Evolutionary conservation across 2,113 vertebrate genomes (phyloP), one percentile per base, ranked within the genome.

Genomic region (Holacanthus passer): DNA sequence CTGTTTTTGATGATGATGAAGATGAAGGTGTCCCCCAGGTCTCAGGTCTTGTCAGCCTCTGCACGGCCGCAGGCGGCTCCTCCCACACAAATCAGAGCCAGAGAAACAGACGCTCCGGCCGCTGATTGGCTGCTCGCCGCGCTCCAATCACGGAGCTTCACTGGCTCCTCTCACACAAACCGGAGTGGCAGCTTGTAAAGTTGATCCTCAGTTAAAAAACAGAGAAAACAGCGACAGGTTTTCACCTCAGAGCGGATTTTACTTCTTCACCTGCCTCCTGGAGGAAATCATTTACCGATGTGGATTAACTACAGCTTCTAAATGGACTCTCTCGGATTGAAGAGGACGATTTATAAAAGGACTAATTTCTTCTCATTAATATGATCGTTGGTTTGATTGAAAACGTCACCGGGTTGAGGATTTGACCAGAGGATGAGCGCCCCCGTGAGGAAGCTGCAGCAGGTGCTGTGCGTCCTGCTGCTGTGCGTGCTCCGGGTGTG

Each of bases 381-480:
- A 60, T 65, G 66, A 83, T 22, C 32, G 41, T 32, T 2, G 39
- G 13, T 32, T 53, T 45, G 11, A 75, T 73, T 84, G n/a, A 13
- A 83, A 20, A 31, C 64, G 27, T 59, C 58, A 32, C 12, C 20
- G 17, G 64, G 17, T 45, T 35, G 62, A 31, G 32, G 0, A 80
- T 82, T 58, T 50, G 59, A 80, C 16, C 31, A 65, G 82, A 93
- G 91, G 92, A 82, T 5, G 39, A 41, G 8, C 11, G 39, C 35
- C 8, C 0, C 43, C 39, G 12, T 14, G 79, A 74, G 69, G 71
- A 92, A 85, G 82, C 39, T 53, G 72, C 79, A 81, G 47, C 84
- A 90, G 82, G 71, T 90, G 64, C 76, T 93, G 58, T 86, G 82
- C 65, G 75, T 93, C 67, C 65, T 91, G 87, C 81, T 93, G 72